These are phyloP conservation scores for Silurus glanis DNA, from an alignment of 2,113 vertebrate genomes.

Conservation along the genomic window DNA sequence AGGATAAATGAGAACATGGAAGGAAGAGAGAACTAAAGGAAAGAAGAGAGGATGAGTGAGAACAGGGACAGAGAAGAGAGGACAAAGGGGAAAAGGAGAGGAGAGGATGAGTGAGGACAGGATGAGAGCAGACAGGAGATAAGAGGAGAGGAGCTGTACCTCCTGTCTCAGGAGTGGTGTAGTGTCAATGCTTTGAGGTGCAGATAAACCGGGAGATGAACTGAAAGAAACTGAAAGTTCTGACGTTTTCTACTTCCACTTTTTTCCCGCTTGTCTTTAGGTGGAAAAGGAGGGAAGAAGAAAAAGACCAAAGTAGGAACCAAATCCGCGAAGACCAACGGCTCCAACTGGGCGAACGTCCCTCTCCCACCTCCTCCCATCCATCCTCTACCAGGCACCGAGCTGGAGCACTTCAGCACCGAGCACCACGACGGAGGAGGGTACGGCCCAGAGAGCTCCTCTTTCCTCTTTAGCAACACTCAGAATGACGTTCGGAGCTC, in stretches of 20 bases:
- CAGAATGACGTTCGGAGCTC: neutral
- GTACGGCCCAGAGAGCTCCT: constrained; percentile 55
- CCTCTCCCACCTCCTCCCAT: constrained; percentile 92
- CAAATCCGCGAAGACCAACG: constrained; percentile 89
- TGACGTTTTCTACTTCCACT: neutral
- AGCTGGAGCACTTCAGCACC: constrained; percentile 88
- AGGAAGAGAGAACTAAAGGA: too few species aligned
- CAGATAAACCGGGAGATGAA: constrained; percentile 52
- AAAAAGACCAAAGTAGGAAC: constrained; percentile 92
- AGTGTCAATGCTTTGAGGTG: constrained; percentile 58
- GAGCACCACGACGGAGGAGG: constrained; percentile 91
- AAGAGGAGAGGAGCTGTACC: too few species aligned
- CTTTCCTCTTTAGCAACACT: neutral
- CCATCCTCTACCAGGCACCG: constrained; percentile 94
- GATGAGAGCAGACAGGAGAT: too few species aligned
- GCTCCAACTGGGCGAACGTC: constrained; percentile 92
- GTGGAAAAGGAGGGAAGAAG: constrained; percentile 98
- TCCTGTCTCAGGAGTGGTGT: constrained; percentile 61
- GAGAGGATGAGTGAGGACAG: too few species aligned
- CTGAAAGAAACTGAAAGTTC: neutral
- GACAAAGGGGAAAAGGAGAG: too few species aligned
- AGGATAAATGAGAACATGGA: too few species aligned
- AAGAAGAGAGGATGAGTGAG: too few species aligned
- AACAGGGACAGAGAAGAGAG: too few species aligned
- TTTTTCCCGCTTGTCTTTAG: constrained; percentile 66